Evolutionary conservation across 2,888 invertebrate species (phyloP), one percentile per base, ranked within the genome.

Genomic region (Parasteatoda lunata): DNA sequence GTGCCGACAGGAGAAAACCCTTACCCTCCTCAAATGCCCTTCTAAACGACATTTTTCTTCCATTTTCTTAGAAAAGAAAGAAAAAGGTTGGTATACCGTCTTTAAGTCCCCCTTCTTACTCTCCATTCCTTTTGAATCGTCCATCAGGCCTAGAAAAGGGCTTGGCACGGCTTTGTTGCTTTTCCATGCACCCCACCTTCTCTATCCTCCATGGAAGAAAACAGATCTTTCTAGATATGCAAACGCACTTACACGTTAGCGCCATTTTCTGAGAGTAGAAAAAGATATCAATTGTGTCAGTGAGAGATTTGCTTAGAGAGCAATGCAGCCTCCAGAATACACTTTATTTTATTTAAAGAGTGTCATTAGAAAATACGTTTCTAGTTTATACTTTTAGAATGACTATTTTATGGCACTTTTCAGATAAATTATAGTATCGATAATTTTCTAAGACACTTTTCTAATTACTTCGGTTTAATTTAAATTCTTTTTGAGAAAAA

Each of bases 1-100:
- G 79, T 79, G 78, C 78, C 84, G 78, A 84, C 84, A 79, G 75
- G 85, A 85, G 85, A 85, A 85, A 85, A 80, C 85, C 85, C 76
- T 85, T 85, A 85, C 85, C 85, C 47, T 65, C 54, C 65, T 76
- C 51, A 66, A 76, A 80, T 76, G 76, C 76, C 69, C 65, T 54
- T 51, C 71, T 84, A 76, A 85, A 85, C 75, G 85, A 85, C 85
- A 80, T 85, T 85, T 85, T 80, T 80, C 85, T 85, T 85, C 85
- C 85, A 85, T 85, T 85, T 85, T 77, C 59, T 69, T 13, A 52
- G 80, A 47, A 51, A 76, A 48, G 76, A n/a, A n/a, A n/a, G 48
- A 70, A 70, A 70, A 48, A 70, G 49, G 71, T 64, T 76, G 76
- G 70, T 85, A 54, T 80, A 65, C 71, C 76, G 66, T 78, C 66